phyloP scores from a whole-genome alignment of 1,140 invertebrate species.

The Brachionus koreanus region DNA sequence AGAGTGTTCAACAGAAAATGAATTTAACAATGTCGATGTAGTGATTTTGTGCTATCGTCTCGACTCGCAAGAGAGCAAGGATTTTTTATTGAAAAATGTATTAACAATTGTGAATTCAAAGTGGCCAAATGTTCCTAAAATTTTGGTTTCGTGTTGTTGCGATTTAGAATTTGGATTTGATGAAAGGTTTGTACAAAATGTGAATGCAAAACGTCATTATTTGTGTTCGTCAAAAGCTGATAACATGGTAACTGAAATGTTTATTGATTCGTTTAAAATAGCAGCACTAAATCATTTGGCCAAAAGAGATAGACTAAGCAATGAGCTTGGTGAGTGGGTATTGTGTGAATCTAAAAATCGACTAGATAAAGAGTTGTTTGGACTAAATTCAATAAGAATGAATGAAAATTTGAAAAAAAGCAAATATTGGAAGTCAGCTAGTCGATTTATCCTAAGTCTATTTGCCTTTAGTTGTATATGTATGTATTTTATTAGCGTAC shows the following conservation, averaged over 20 bases:
- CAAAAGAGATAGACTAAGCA: background rate
- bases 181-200: background rate
- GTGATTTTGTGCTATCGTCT: background rate
- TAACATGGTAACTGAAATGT: background rate
- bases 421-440: background rate
- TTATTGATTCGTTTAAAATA: conserved; percentile 18
- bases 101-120: background rate
- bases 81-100: background rate
- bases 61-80: background rate
- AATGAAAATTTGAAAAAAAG: background rate
- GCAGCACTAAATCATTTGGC: background rate
- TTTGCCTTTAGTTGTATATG: background rate
- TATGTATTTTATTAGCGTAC: conserved; percentile 11
- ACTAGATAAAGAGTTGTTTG: background rate
- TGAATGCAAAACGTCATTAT: background rate
- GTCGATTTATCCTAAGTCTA: background rate
- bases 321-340: background rate
- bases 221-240: background rate
- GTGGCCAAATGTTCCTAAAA: background rate
- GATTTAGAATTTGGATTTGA: background rate
- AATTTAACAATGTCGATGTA: background rate
- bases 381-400: background rate
- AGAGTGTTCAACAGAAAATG: background rate
- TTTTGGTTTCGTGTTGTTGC: background rate
- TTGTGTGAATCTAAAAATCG: background rate